Evolutionary conservation across 2,888 invertebrate species (phyloP).

Genomic region (Onchidella celtica): DNA sequence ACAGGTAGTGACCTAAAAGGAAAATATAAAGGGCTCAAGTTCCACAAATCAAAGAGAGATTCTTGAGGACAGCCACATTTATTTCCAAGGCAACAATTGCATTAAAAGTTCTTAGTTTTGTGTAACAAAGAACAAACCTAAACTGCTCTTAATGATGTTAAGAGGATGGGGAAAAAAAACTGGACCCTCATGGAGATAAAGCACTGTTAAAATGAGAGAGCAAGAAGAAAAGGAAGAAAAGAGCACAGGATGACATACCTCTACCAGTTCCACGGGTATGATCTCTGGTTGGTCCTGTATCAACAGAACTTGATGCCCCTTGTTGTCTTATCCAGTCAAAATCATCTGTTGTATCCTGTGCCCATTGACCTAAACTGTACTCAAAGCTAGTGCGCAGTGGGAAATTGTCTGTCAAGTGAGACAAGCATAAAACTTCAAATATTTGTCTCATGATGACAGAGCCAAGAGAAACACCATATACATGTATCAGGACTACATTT

Average conservation of each 20-base stretch:
- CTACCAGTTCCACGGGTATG: conserved; percentile 68
- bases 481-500: neutral
- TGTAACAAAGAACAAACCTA: too few relatives aligned
- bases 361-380: conserved; percentile 72
- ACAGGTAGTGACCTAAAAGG: conserved; percentile 64
- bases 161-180: too few relatives aligned
- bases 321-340: conserved; percentile 73
- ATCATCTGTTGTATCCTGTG: conserved; percentile 66
- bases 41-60: too few relatives aligned
- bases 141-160: too few relatives aligned
- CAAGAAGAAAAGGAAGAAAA: neutral
- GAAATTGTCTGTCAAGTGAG: conserved; percentile 54
- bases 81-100: too few relatives aligned
- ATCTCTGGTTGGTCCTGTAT: conserved; percentile 73
- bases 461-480: neutral
- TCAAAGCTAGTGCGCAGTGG: conserved; percentile 76
- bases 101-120: too few relatives aligned
- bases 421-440: too few relatives aligned
- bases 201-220: too few relatives aligned
- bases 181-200: too few relatives aligned
- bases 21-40: neutral
- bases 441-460: too few relatives aligned
- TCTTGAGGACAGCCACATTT: too few relatives aligned
- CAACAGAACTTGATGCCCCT: conserved; percentile 61
- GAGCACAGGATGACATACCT: conserved; percentile 49